Conservation (phyloP, 2,113 vertebrate species). For the Rhinogobius similis region DNA sequence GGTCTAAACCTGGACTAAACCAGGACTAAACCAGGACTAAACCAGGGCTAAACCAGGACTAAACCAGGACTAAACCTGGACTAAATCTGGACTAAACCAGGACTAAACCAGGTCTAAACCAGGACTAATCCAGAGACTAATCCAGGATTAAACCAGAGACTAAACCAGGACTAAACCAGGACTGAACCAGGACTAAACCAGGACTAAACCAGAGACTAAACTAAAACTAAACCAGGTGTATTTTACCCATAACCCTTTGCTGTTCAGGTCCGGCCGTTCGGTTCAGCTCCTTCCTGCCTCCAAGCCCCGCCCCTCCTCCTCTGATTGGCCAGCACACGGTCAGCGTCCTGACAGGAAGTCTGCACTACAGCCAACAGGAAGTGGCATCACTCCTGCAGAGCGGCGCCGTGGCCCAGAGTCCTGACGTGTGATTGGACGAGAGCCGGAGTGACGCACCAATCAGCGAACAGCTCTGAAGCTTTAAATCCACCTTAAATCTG, state of each 20-base stretch:
- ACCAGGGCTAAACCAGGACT: no score
- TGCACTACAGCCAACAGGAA: slow-evolving; percentile 80
- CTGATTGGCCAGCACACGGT: slow-evolving; percentile 88
- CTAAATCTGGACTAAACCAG: no score
- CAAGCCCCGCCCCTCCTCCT: slow-evolving; percentile 81
- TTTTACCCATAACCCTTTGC: neutral
- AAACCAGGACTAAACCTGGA: no score
- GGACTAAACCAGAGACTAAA: neutral
- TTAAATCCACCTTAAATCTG: neutral
- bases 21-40: no score
- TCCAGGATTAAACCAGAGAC: neutral
- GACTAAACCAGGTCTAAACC: neutral
- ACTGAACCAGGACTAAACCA: neutral
- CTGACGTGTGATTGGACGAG: slow-evolving; percentile 25
- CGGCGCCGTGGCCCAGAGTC: slow-evolving; percentile 80
- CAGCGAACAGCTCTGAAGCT: neutral
- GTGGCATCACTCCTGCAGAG: slow-evolving; percentile 78
- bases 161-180: neutral
- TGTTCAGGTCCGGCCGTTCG: slow-evolving; percentile 87
- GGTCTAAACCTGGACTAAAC: no score
- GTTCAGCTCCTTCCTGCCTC: slow-evolving; percentile 84
- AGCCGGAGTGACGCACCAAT: neutral
- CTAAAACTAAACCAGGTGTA: neutral
- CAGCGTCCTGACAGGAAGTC: slow-evolving; percentile 81
- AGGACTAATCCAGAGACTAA: neutral